Base-by-base conservation (phyloP, 1,140 invertebrate species). In the Drosophila grimshawi region DNA sequence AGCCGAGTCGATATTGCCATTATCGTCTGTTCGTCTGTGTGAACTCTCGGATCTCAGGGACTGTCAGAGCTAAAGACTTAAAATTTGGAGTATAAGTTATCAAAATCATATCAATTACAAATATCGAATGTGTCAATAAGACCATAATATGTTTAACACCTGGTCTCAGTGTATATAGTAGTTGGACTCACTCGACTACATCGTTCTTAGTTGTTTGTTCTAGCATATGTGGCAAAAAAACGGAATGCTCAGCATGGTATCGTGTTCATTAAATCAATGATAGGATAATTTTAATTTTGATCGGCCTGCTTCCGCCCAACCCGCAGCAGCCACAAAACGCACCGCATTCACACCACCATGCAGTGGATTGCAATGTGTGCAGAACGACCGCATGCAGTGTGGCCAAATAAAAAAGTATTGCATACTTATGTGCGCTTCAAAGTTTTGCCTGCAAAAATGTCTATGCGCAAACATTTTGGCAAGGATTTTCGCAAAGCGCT, bases 391-490 rank as follows among this genome's bases (percentile, higher is more conserved):
- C 83, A 77, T 80, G 69, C 76, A 82, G 41, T 79, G 80, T 64
- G 82, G 79, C 46, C 70, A 60, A 68, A 76, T 86, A 88, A 79
- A 82, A 83, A 83, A 76, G 76, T 72, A 72, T 76, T 78, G 85
- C 73, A 78, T 74, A 83, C 80, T 88, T 88, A 65, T 80, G 65
- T 66, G 76, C 51, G 73, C 68, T 65, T 49, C 65, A 52, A 88
- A 80, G 70, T 70, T 86, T 80, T 78, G 37, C 62, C 65, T 65
- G 11, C 80, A 52, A 71, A 80, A 88, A 86, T 88, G 83, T 81
- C 85, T 88, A 89, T 83, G 85, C 51, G 83, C 80, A 78, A 88
- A 88, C 83, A 88, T 88, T 88, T 88, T 78, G 83, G 85, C 65
- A 89, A 86, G 89, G 83, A 88, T 88, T 88, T 83, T 83, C 65